A percentile compares a stretch with the other conserved stretches of the same genome.
Conservation (phyloP, 2,113 vertebrate genomes). For the Nibea albiflora region DNA sequence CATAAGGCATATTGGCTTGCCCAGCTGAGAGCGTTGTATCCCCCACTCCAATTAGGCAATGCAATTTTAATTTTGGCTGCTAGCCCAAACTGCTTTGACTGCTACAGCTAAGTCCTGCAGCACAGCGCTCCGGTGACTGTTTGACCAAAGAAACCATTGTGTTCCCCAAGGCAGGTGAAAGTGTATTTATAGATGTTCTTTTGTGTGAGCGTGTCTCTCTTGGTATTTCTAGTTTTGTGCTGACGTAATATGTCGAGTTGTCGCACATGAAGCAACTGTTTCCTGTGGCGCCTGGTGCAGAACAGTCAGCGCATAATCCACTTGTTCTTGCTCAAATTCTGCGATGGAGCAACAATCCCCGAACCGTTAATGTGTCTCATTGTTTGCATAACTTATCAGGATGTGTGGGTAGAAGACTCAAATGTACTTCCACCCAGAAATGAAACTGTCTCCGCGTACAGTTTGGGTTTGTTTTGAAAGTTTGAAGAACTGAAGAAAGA, state of each 20-base stretch:
- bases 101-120: slow-evolving; percentile 4
- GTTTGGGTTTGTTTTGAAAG: neutral
- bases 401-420: neutral
- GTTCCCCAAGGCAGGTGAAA: slow-evolving; percentile 2
- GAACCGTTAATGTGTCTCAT: neutral
- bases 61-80: slow-evolving; percentile 59
- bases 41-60: slow-evolving; percentile 58
- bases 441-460: neutral
- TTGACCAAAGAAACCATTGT: slow-evolving; percentile 32
- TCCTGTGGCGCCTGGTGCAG: slow-evolving; percentile 12
- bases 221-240: slow-evolving; percentile 34
- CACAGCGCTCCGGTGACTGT: slow-evolving; percentile 10
- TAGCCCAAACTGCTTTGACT: slow-evolving; percentile 27
- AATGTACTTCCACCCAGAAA: neutral
- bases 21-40: slow-evolving; percentile 25
- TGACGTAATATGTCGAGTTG: neutral
- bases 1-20: slow-evolving; percentile 30
- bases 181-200: slow-evolving; percentile 36
- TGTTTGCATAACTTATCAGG: neutral
- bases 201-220: slow-evolving; percentile 1
- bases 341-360: neutral
- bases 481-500: neutral
- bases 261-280: slow-evolving; percentile 10
- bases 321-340: slow-evolving; percentile 1
- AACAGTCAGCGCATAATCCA: slow-evolving; percentile 9